phyloP scores from a whole-genome alignment of 2,113 vertebrate species.

The Microcebus griseorufus region DNA sequence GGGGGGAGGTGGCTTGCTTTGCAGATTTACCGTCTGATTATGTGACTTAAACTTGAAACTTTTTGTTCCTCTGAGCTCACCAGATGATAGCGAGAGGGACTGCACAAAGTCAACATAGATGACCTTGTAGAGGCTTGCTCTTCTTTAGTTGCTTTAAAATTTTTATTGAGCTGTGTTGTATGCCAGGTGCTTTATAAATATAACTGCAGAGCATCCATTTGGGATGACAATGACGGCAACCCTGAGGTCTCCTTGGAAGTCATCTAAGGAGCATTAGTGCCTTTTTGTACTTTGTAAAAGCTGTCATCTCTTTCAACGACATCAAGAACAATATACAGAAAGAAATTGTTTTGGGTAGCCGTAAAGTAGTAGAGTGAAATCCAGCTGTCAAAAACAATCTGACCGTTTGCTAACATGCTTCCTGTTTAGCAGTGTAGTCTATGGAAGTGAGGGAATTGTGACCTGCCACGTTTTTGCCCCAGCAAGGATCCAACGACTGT shows the following conservation, averaged over 20 bases:
- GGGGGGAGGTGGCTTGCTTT: neutral
- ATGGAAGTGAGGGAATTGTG: neutral
- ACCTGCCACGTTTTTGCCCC: neutral
- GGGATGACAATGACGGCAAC: neutral
- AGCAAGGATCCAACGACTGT: neutral
- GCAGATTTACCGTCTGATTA: neutral
- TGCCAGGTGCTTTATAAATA: neutral
- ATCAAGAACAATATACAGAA: neutral
- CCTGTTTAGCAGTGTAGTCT: neutral
- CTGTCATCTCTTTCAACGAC: neutral
- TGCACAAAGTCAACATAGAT: neutral
- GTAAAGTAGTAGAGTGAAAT: neutral
- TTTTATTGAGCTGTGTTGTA: neutral
- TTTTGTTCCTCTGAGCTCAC: neutral
- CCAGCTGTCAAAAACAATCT: neutral
- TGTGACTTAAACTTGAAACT: neutral
- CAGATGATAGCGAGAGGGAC: neutral
- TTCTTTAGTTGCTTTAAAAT: neutral
- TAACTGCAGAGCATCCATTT: neutral
- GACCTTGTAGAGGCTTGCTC: neutral
- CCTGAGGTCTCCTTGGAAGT: neutral
- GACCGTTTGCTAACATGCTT: neutral
- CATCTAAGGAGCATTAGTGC: neutral
- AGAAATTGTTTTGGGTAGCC: neutral
- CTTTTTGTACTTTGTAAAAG: conserved; percentile 23